Evolutionary conservation across 2,113 vertebrate genomes (phyloP), one percentile per base, ranked within the genome.

Genomic region (Microtus ochrogaster): DNA sequence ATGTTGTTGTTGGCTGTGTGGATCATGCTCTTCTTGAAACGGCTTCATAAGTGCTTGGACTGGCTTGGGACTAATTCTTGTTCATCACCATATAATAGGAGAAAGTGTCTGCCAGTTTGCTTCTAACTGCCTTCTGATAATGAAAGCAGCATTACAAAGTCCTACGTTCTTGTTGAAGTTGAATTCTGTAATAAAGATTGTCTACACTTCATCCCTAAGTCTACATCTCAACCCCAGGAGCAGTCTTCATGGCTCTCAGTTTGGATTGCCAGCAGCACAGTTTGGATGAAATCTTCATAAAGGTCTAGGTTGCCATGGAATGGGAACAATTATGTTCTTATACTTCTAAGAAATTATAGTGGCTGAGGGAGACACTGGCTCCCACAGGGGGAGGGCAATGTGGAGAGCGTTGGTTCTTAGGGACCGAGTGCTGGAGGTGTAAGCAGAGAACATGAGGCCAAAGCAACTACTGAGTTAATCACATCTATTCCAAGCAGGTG

Each of bases 41-140:
- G 52, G 95, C 58, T 8, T 73, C 2, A 0, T 5, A 44, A 10
- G 28, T 81, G 26, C 39, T 84, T 17, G 58, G 9, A 33, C 70
- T 93, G 87, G 26, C n/a, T 82, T 49, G 6, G 24, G 26, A 3
- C n/a, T 90, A 28, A 84, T 91, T 92, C 86, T 95, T 92, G 83
- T 65, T 47, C 81, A 55, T 55, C 83, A n/a, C 33, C 55, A 68
- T 21, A 87, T 16, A 89, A 33, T 49, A 83, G 84, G 72, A 61
- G 73, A 70, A 68, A 41, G 77, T 77, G 44, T 73, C 41, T 11
- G 70, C 26, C 79, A n/a, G 33, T 5, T 78, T 89, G 77, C 16
- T 84, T 82, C 96, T 94, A 89, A 44, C 92, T 97, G 91, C 55
- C 39, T 61, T 90, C 91, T 96, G 88, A 88, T 93, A 81, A 89